These are phyloP conservation scores for Erinaceus europaeus DNA, from an alignment of 2,113 vertebrate species.

Conservation along the genomic window DNA sequence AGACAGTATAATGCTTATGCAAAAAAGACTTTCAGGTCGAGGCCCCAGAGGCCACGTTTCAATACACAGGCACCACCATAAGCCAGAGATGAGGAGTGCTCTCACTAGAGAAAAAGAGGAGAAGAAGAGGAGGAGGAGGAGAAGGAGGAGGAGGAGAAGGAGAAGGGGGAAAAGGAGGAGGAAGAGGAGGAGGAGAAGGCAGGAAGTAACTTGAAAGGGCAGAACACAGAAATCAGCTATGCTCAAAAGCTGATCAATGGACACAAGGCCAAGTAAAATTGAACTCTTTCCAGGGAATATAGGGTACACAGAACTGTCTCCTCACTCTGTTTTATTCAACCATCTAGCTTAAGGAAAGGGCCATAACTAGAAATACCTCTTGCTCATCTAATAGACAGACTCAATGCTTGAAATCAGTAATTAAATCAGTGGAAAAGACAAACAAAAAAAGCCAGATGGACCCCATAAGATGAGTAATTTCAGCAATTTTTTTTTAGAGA, in stretches of 20 bases:
- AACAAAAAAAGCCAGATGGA: background rate
- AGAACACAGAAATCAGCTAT: background rate
- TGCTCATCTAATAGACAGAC: background rate
- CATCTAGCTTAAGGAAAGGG: background rate
- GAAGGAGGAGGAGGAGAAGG: too few relatives aligned
- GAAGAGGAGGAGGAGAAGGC: too few relatives aligned
- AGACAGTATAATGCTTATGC: too few relatives aligned
- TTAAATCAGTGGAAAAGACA: background rate
- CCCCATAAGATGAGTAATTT: too few relatives aligned
- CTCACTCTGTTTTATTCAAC: background rate
- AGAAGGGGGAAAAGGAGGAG: too few relatives aligned
- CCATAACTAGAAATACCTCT: background rate
- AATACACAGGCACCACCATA: too few relatives aligned
- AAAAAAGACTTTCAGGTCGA: too few relatives aligned
- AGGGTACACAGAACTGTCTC: background rate
- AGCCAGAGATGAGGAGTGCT: too few relatives aligned
- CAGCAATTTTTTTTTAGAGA: background rate
- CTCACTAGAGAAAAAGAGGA: too few relatives aligned
- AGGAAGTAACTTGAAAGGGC: background rate
- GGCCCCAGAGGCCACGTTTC: too few relatives aligned
- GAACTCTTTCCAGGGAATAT: background rate
- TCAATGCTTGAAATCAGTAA: background rate
- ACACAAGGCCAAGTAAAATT: background rate
- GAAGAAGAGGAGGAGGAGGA: too few relatives aligned
- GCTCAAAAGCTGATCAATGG: background rate